Percentiles rank a stretch among this genome's conserved stretches.
Conservation (phyloP, 2,113 vertebrate genomes). For the Podarcis raffonei region DNA sequence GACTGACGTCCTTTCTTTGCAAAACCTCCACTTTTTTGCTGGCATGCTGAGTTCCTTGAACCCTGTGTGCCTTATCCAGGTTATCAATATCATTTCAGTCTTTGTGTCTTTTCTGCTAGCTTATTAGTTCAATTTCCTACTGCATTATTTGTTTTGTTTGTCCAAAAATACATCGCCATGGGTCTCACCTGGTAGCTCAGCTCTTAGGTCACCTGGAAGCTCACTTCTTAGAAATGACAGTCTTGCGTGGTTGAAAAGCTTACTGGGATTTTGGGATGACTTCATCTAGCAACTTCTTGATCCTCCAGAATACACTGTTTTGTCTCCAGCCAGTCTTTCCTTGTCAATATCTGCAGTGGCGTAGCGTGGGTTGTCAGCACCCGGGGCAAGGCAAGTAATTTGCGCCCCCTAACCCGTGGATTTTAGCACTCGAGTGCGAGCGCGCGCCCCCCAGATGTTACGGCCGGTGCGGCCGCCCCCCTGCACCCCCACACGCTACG, state of each 20-base stretch:
- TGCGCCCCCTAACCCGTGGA: no score
- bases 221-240: slow-evolving; percentile 24
- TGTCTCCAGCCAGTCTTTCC: not conserved
- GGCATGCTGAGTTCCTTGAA: slow-evolving; percentile 54
- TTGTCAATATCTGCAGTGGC: not conserved
- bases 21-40: slow-evolving; percentile 51
- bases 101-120: slow-evolving; percentile 47
- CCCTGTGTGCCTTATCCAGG: slow-evolving; percentile 55
- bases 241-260: slow-evolving; percentile 18
- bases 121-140: slow-evolving; percentile 62
- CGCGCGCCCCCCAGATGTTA: no score
- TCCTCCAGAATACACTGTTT: slow-evolving; percentile 23
- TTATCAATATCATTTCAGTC: slow-evolving; percentile 57
- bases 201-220: slow-evolving; percentile 15
- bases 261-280: not conserved
- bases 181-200: not conserved
- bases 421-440: no score
- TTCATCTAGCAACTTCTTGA: not conserved
- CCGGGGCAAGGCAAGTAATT: no score
- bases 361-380: no score
- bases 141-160: slow-evolving; percentile 29
- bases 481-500: no score
- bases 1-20: slow-evolving; percentile 45
- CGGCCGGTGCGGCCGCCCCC: no score
- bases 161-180: slow-evolving; percentile 12